A percentile compares a stretch with the other conserved stretches of the same genome.
phyloP scores from a whole-genome alignment of 2,113 vertebrate genomes.

The Phaethornis superciliosus region DNA sequence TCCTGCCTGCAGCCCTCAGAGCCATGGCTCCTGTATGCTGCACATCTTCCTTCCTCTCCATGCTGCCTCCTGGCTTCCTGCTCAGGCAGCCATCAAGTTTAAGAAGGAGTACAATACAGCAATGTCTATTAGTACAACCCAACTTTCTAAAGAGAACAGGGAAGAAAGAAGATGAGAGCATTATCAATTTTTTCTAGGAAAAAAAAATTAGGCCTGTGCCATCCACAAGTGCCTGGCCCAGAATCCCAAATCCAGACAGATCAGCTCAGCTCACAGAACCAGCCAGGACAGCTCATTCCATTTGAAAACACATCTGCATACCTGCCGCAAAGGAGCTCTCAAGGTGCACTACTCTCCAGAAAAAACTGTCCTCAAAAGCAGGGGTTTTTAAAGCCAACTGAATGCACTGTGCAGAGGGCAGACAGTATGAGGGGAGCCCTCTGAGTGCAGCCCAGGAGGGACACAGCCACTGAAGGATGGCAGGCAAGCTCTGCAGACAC shows the following conservation, averaged over 20 bases:
- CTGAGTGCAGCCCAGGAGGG: background rate
- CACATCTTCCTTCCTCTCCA: too few relatives aligned
- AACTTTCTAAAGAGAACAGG: background rate
- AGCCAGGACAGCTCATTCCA: too few relatives aligned
- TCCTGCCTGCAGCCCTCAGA: too few relatives aligned
- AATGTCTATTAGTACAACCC: background rate
- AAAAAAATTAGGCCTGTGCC: too few relatives aligned
- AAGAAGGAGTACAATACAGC: background rate
- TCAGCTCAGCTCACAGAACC: too few relatives aligned
- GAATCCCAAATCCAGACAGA: too few relatives aligned
- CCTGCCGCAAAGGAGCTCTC: too few relatives aligned
- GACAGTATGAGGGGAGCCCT: accelerated
- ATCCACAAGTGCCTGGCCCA: too few relatives aligned
- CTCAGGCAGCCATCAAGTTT: too few relatives aligned
- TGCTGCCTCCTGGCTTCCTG: too few relatives aligned
- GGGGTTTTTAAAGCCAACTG: background rate
- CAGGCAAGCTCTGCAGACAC: background rate
- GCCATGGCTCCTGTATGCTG: too few relatives aligned
- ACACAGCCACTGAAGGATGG: background rate
- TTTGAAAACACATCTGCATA: too few relatives aligned
- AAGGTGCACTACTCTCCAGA: background rate
- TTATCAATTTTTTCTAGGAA: background rate
- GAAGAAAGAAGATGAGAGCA: background rate
- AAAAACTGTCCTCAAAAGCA: background rate
- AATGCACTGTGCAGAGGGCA: background rate